A percentile compares a stretch with the other conserved stretches of the same genome.
These are phyloP conservation scores for Mastacembelus armatus DNA, from an alignment of 2,797 vertebrate species.

Conservation along the genomic window DNA sequence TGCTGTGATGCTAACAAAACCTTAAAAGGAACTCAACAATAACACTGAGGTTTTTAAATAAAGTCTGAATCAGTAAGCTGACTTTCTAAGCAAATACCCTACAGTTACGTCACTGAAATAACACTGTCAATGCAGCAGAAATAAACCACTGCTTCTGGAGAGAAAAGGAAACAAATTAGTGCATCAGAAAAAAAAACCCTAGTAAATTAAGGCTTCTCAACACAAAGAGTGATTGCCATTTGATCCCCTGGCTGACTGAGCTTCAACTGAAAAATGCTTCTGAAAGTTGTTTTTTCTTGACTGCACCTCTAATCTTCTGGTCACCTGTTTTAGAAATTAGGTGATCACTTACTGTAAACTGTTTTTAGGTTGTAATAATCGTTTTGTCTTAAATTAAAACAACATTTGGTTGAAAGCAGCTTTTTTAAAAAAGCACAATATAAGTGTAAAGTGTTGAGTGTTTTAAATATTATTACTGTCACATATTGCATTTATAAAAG, in stretches of 20 bases:
- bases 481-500: slow-evolving; percentile 28
- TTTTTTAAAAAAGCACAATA: neutral
- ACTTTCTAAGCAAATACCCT: neutral
- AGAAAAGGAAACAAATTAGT: neutral
- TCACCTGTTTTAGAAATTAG: neutral
- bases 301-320: neutral
- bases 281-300: slow-evolving; percentile 9
- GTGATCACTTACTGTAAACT: neutral
- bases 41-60: neutral
- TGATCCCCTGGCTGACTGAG: slow-evolving; percentile 18
- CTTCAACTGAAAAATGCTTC: neutral
- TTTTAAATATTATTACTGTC: neutral
- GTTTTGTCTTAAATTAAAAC: slow-evolving; percentile 2
- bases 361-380: neutral
- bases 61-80: neutral
- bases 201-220: too few relatives aligned
- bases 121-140: neutral
- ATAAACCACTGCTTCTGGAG: neutral
- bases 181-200: too few relatives aligned
- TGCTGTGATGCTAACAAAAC: too few relatives aligned
- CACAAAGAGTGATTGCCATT: slow-evolving; percentile 35
- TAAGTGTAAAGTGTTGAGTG: neutral
- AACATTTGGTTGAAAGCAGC: neutral
- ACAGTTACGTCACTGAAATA: neutral
- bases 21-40: slow-evolving; percentile 13